Evolutionary conservation across 2,888 invertebrate genomes (phyloP).

Genomic region (Pyrochroa serraticornis): DNA sequence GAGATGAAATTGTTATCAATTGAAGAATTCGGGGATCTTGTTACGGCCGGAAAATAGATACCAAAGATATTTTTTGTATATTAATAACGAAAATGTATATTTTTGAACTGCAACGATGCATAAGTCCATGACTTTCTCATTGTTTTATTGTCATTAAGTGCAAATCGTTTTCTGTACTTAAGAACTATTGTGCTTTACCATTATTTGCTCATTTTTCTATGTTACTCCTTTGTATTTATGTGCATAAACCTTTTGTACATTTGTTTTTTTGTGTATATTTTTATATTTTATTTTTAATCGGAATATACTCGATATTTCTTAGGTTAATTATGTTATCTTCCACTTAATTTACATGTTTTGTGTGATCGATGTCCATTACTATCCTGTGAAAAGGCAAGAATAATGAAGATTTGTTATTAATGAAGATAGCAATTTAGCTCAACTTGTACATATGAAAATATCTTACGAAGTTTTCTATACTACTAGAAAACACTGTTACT

Average conservation of each 20-base stretch:
- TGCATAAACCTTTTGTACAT: slow-evolving; percentile 41
- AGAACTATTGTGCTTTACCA: slow-evolving; percentile 30
- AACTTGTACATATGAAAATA: slow-evolving; percentile 56
- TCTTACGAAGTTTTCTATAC: slow-evolving; percentile 56
- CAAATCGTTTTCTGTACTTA: slow-evolving; percentile 12
- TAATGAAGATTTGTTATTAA: slow-evolving; percentile 35
- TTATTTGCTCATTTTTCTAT: slow-evolving; percentile 40
- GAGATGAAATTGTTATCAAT: slow-evolving; percentile 33
- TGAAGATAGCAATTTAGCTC: slow-evolving; percentile 51
- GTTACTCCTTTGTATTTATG: slow-evolving; percentile 36
- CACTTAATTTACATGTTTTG: slow-evolving; percentile 33
- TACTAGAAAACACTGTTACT: slow-evolving; percentile 56
- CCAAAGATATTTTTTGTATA: slow-evolving; percentile 59
- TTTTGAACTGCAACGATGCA: slow-evolving; percentile 47
- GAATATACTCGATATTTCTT: slow-evolving; percentile 17
- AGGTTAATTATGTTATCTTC: slow-evolving; percentile 32
- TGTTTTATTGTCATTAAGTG: slow-evolving; percentile 5
- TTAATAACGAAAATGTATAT: slow-evolving; percentile 53
- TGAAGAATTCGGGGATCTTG: slow-evolving; percentile 40
- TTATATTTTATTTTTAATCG: slow-evolving; percentile 33
- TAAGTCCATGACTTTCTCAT: too few relatives aligned
- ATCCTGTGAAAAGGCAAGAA: slow-evolving; percentile 30
- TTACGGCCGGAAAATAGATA: slow-evolving; percentile 54
- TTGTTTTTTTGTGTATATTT: slow-evolving; percentile 44
- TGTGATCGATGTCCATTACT: slow-evolving; percentile 28